Conservation (phyloP, 1,140 invertebrate species). For the Bombus balteatus region DNA sequence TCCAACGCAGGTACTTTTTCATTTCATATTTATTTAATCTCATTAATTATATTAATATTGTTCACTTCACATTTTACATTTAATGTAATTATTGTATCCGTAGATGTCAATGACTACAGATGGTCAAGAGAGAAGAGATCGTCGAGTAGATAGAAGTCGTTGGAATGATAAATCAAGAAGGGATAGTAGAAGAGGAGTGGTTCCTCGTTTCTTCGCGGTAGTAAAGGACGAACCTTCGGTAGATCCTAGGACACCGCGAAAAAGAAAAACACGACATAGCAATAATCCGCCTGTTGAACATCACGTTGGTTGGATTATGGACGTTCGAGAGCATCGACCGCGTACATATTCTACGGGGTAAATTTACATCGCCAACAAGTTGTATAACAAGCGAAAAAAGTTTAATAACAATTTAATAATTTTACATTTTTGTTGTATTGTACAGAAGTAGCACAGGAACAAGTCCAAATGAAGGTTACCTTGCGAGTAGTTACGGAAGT, state of each 20-base stretch:
- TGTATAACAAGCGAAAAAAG: background rate
- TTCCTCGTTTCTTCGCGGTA: slow-evolving; percentile 95
- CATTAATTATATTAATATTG: background rate
- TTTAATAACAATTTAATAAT: background rate
- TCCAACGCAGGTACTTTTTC: slow-evolving; percentile 66
- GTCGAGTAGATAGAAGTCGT: slow-evolving; percentile 66
- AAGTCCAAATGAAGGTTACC: slow-evolving; percentile 86
- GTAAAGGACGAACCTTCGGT: slow-evolving; percentile 90
- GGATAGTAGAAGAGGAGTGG: slow-evolving; percentile 69
- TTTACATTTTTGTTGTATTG: slow-evolving; percentile 26
- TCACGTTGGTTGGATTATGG: slow-evolving; percentile 99
- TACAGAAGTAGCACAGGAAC: slow-evolving; percentile 88
- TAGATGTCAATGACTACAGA: slow-evolving; percentile 67
- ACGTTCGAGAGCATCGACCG: slow-evolving; percentile 91
- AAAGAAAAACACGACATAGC: slow-evolving; percentile 95
- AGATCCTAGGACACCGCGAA: slow-evolving; percentile 88
- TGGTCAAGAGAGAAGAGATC: slow-evolving; percentile 72
- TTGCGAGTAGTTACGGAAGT: slow-evolving; percentile 89
- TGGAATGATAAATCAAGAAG: slow-evolving; percentile 69
- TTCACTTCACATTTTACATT: background rate
- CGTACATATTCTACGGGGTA: slow-evolving; percentile 89
- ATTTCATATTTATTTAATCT: background rate
- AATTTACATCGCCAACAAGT: slow-evolving; percentile 1
- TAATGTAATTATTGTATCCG: background rate
- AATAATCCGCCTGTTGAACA: slow-evolving; percentile 96